phyloP scores from a whole-genome alignment of 2,113 vertebrate genomes.

The rat (Rattus norvegicus) region DNA sequence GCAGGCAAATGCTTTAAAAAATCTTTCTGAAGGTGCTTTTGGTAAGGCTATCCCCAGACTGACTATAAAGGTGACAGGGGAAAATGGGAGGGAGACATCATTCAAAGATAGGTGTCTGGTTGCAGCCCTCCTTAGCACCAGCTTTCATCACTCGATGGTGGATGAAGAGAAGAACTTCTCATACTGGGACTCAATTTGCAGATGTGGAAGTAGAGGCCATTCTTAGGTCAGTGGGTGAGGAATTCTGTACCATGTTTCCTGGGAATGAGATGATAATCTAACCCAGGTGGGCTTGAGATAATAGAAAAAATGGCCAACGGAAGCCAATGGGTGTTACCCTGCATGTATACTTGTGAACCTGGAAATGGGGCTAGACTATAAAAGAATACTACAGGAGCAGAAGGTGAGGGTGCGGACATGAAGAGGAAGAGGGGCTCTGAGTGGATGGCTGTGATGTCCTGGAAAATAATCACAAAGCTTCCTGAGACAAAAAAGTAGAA shows the following conservation, averaged over 20 bases:
- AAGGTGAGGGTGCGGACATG: background rate
- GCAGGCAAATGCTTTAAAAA: background rate
- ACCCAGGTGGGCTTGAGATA: background rate
- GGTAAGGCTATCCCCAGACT: background rate
- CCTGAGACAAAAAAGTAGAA: slow-evolving; percentile 4
- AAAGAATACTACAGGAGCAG: background rate
- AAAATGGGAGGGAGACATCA: background rate
- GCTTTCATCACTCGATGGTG: background rate
- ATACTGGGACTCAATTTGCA: background rate
- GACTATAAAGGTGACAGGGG: background rate
- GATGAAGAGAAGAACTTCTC: background rate
- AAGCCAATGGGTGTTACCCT: background rate
- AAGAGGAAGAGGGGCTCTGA: background rate
- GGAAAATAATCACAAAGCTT: background rate
- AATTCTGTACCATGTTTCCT: background rate
- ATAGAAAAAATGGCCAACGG: background rate
- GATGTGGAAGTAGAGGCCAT: background rate
- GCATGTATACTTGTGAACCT: background rate
- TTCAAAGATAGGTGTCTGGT: background rate
- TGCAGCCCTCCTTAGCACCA: background rate
- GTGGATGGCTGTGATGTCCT: background rate
- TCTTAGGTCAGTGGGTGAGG: background rate
- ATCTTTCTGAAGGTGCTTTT: background rate
- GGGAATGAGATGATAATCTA: background rate
- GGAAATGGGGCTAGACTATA: background rate